Base-by-base conservation (phyloP, 1,140 invertebrate species). In the Episyrphus balteatus region DNA sequence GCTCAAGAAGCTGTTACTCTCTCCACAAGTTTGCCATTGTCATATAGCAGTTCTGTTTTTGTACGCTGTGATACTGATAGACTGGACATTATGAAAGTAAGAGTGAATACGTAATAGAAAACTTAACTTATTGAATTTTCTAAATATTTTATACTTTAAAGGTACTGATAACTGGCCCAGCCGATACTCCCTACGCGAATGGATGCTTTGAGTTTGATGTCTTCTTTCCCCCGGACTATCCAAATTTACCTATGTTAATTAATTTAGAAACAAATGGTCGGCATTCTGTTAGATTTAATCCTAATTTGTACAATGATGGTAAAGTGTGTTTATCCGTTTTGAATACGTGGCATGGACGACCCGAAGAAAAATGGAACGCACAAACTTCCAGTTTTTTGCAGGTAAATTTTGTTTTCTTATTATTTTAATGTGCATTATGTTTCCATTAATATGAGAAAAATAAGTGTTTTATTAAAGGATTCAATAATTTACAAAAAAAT, bases 351-450 rank as follows among this genome's bases (percentile, higher is more conserved):
- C 92, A 98, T 70, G 94, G 93, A 6, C 75, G 92, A 48, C 93
- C 92, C n/a, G 94, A 97, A 70, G 94, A 98, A 67, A 94, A 96
- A 73, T 98, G 94, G 94, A 97, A 95, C 71, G 86, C 92, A 37
- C 88, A 92, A 62, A 95, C 92, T 0, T 96, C 92, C 40, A 96
- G 91, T 70, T 94, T 97, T 62, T 74, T 98, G 44, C 92, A 96
- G 78, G 88, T 86, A 59, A n/a, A 26, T 26, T 26, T 26, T 26
- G 48, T 41, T 46, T 39, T n/a, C n/a, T n/a, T n/a, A n/a, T n/a
- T n/a, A n/a, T n/a, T n/a, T 10, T 1, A 55, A 14, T n/a, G 1
- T 46, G 21, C 49, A 47, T 19, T 5, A 13, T n/a, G 3, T 42
- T 42, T 18, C 19, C 15, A 5, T 21, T 21, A 18, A 41, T 10